phyloP scores from a whole-genome alignment of 2,888 invertebrate genomes.

The Meteorus cinctellus region DNA sequence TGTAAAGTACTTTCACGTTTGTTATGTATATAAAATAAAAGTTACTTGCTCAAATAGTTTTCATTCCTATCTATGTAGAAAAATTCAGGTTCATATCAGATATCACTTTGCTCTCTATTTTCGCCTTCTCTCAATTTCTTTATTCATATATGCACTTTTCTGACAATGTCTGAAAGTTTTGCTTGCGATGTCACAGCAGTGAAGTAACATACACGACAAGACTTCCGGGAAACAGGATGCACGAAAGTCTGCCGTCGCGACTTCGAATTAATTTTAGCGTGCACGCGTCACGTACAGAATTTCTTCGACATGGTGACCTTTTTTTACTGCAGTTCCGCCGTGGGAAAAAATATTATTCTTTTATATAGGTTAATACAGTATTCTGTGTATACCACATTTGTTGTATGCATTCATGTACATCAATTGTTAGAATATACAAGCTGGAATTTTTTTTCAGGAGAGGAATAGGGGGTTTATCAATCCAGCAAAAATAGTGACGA shows the following conservation, averaged over 20 bases:
- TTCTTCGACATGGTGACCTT: not conserved
- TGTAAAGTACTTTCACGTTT: slow-evolving; percentile 18
- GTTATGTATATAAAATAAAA: not conserved
- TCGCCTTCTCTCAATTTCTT: slow-evolving; percentile 25
- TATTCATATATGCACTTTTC: slow-evolving; percentile 33
- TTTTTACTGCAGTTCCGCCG: not conserved
- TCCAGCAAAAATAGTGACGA: too few species aligned
- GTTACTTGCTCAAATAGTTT: not conserved
- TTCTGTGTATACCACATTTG: too few species aligned
- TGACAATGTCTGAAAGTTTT: slow-evolving; percentile 33
- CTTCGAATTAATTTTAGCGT: slow-evolving; percentile 50
- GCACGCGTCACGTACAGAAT: slow-evolving; percentile 10
- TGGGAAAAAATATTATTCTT: too few species aligned
- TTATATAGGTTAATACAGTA: too few species aligned
- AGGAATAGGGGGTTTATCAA: too few species aligned
- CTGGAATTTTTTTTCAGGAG: too few species aligned
- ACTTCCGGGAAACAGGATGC: slow-evolving; percentile 36
- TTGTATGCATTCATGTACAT: too few species aligned
- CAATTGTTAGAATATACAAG: too few species aligned
- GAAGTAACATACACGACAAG: slow-evolving; percentile 33
- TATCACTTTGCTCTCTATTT: slow-evolving; percentile 3
- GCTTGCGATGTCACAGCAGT: slow-evolving; percentile 34
- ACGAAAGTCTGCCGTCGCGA: slow-evolving; percentile 39
- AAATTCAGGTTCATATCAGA: not conserved
- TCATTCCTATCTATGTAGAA: not conserved